These are phyloP conservation scores for Balearica regulorum DNA, from an alignment of 2,797 vertebrate genomes.

Conservation along the genomic window DNA sequence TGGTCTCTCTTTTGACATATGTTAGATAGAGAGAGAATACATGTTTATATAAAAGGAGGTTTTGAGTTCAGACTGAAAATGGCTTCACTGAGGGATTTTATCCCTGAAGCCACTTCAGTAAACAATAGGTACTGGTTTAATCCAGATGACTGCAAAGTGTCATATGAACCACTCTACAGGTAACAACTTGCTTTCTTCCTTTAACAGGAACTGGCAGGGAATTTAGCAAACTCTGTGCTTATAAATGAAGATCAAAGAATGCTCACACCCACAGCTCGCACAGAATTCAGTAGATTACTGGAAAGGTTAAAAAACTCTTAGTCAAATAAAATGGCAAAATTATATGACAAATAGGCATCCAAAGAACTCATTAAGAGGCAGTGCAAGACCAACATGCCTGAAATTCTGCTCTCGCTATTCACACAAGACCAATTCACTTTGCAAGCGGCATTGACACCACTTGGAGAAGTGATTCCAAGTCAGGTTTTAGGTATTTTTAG, in stretches of 20 bases:
- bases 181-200: neutral
- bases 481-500: neutral
- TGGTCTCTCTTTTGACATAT: neutral
- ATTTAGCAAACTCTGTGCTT: neutral
- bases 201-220: neutral
- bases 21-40: neutral
- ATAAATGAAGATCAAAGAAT: conserved; percentile 17
- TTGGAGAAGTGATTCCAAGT: neutral
- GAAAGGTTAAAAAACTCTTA: conserved; percentile 7
- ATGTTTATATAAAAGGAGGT: neutral
- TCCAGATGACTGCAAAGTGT: neutral
- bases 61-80: neutral
- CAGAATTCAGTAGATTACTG: conserved; percentile 22
- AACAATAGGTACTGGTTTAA: neutral
- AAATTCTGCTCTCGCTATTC: conserved; percentile 1
- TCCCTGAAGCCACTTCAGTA: neutral
- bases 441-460: neutral
- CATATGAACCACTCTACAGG: neutral
- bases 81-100: neutral
- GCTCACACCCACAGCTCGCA: neutral
- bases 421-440: neutral
- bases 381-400: neutral
- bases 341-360: conserved; percentile 4
- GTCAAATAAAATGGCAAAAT: conserved; percentile 41
- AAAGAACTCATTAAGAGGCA: neutral